A percentile compares a stretch with the other conserved stretches of the same genome.
phyloP scores from a whole-genome alignment of 2,797 vertebrate genomes.

The Linurgus olivaceus region DNA sequence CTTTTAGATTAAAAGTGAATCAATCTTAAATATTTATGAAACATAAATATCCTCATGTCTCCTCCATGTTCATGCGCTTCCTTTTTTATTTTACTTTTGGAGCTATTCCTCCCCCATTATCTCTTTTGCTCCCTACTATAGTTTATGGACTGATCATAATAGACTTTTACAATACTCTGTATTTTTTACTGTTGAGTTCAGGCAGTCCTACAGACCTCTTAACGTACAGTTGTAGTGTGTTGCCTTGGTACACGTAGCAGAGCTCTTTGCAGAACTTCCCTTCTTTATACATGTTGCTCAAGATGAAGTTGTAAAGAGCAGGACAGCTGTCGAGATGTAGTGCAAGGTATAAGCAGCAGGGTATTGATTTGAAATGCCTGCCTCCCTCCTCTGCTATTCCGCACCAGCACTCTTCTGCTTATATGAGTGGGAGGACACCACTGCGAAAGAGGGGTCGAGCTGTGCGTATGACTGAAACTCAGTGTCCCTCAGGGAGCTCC shows the following conservation, averaged over 20 bases:
- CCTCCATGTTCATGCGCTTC: not conserved
- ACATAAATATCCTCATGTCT: not conserved
- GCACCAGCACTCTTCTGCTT: not conserved
- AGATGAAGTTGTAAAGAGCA: not conserved
- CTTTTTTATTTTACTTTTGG: not conserved
- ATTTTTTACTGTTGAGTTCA: not conserved
- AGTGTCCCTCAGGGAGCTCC: not conserved
- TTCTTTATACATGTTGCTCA: not conserved
- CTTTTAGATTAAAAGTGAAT: constrained; percentile 26
- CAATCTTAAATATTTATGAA: constrained; percentile 24
- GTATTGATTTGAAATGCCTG: not conserved
- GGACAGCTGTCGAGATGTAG: not conserved
- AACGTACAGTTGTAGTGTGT: not conserved
- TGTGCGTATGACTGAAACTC: fast-evolving
- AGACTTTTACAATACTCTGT: not conserved
- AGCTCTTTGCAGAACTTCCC: not conserved
- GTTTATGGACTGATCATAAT: not conserved
- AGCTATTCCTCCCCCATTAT: not conserved
- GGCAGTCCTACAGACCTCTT: not conserved
- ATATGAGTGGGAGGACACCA: fast-evolving
- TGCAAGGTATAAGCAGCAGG: not conserved
- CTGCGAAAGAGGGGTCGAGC: fast-evolving
- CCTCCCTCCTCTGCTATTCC: not conserved
- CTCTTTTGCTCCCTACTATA: not conserved
- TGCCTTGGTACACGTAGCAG: not conserved